Conservation (phyloP, 2,113 vertebrate species). For the Rhynchopsitta pachyrhyncha region DNA sequence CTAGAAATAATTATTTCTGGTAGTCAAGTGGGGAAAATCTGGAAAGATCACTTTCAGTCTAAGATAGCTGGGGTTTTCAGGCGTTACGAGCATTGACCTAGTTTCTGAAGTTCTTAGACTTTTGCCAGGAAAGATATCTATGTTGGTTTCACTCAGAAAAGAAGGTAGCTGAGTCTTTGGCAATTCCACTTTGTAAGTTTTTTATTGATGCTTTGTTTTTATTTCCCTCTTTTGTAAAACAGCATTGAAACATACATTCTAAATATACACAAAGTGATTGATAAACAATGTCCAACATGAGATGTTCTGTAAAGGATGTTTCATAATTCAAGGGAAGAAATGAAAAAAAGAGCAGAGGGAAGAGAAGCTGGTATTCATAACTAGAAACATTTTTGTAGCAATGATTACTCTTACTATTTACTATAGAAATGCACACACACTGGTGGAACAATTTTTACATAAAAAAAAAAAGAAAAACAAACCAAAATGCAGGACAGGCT, state of each 20-base stretch:
- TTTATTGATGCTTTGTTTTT: neutral
- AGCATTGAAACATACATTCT: neutral
- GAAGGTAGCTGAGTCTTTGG: neutral
- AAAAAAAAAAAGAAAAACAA: neutral
- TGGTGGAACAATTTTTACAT: neutral
- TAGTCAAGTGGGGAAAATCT: neutral
- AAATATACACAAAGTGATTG: neutral
- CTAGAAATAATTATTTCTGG: neutral
- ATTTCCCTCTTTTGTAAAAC: neutral
- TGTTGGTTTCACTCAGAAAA: neutral
- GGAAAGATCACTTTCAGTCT: neutral
- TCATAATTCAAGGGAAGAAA: neutral
- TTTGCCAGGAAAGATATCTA: neutral
- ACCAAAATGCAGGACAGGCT: neutral
- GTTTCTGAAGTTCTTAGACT: neutral
- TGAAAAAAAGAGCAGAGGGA: neutral
- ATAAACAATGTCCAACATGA: neutral
- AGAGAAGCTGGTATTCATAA: neutral
- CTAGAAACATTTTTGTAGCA: neutral
- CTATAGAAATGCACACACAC: neutral
- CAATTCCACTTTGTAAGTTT: neutral
- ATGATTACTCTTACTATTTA: neutral
- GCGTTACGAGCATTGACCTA: neutral
- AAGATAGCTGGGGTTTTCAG: neutral
- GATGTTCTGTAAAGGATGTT: neutral